Base-by-base conservation (phyloP, 2,888 invertebrate genomes). In the Luffia ferchaultella region DNA sequence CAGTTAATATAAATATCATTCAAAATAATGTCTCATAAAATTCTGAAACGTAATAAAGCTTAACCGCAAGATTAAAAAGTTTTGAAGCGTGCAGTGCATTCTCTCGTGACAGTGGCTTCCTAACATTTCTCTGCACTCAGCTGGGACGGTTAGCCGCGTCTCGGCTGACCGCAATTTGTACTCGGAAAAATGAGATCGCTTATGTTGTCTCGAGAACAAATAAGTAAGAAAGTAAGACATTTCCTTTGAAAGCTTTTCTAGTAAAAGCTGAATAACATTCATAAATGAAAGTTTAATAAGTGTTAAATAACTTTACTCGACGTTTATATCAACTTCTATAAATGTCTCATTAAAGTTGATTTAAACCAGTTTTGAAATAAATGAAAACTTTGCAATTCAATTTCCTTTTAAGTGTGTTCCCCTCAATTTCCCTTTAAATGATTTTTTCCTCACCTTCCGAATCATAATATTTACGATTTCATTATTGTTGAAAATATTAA, bases 41-140 rank as follows among this genome's bases (percentile, higher is more conserved):
- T n/a, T n/a, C n/a, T n/a, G n/a, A 30, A 30, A 30, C 12, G 30
- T 30, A 30, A 30, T 30, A 30, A 30, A n/a, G n/a, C n/a, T n/a
- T n/a, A n/a, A 30, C 30, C 30, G 30, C 30, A 12, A 30, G 30
- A 30, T 30, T 30, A 30, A 30, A 30, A 30, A 30, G 30, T 30
- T 30, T 30, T 30, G 30, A 30, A 30, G 30, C 30, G 30, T 12
- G 12, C 12, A 30, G 30, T 30, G 30, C 30, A 30, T 12, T 30
- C 30, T 12, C 5, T 3, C 30, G 30, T 16, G 61, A 59, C 61
- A 62, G 54, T 50, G 52, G 53, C 54, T 46, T 43, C 40, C 43
- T 58, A 63, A 73, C 75, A 72, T 65, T 72, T 72, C 68, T 70
- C 68, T 68, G 71, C 76, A 76, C 76, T 76, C 75, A 72, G 62